Conservation (phyloP, 2,888 invertebrate species). For the Leptarthrus brevirostris region DNA sequence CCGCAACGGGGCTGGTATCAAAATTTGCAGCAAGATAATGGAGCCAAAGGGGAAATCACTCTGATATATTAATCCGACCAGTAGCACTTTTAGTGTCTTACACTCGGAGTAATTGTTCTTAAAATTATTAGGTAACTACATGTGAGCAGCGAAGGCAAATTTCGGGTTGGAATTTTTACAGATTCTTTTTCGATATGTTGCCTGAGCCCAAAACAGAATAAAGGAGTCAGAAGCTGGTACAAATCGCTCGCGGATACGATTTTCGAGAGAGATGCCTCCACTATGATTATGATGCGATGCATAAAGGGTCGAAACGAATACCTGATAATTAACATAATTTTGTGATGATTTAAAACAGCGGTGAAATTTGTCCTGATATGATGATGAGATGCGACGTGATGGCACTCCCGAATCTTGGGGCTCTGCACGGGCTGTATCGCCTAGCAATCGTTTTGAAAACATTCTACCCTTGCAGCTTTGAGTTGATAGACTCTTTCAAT, state of each 20-base stretch:
- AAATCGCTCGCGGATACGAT: constrained; percentile 26
- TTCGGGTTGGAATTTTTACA: constrained; percentile 7
- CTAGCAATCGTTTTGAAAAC: constrained; percentile 6
- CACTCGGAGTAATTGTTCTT: too few species aligned
- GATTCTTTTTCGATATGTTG: neutral
- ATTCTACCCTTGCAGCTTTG: neutral
- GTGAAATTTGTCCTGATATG: constrained; percentile 36
- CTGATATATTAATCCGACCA: neutral
- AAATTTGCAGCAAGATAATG: constrained; percentile 9
- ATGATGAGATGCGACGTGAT: constrained; percentile 25
- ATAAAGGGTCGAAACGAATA: constrained; percentile 33
- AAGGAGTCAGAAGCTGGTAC: neutral
- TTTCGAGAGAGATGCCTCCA: constrained; percentile 36
- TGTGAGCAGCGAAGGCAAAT: too few species aligned
- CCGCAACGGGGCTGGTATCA: too few species aligned
- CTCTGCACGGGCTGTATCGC: too few species aligned
- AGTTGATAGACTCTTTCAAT: neutral
- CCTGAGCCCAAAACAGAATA: neutral
- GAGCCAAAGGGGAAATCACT: constrained; percentile 23
- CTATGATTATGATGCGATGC: constrained; percentile 52
- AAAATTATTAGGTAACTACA: too few species aligned
- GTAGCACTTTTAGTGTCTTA: too few species aligned
- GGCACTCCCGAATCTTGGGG: constrained; percentile 18
- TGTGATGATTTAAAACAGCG: constrained; percentile 46
- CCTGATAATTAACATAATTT: constrained; percentile 57